phyloP scores from a whole-genome alignment of 2,888 invertebrate species.

The Rhingia rostrata region DNA sequence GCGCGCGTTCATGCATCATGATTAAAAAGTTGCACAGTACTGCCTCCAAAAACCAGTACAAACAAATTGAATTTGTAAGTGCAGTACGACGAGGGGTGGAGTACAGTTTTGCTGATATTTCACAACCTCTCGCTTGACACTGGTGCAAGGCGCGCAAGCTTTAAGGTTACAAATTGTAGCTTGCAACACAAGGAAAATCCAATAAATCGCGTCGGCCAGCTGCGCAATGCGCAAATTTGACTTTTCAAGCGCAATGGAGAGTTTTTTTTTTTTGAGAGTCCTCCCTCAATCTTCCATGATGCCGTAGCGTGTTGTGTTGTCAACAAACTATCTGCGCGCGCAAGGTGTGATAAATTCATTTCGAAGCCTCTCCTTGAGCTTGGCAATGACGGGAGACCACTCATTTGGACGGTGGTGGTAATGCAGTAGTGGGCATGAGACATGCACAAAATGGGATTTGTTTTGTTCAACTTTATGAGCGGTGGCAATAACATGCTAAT shows the following conservation, averaged over 20 bases:
- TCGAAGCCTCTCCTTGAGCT: slow-evolving; percentile 34
- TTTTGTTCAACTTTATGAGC: slow-evolving; percentile 2
- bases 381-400: slow-evolving; percentile 39
- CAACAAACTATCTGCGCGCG: slow-evolving; percentile 9
- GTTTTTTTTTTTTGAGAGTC: slow-evolving; percentile 27
- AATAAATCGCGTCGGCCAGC: slow-evolving; percentile 17
- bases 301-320: neutral
- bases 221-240: neutral
- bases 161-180: slow-evolving; percentile 52
- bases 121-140: slow-evolving; percentile 45
- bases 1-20: slow-evolving; percentile 70
- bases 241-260: slow-evolving; percentile 40
- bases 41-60: slow-evolving; percentile 27
- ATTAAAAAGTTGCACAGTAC: slow-evolving; percentile 54
- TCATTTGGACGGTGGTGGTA: slow-evolving; percentile 5
- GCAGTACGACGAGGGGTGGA: neutral
- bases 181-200: slow-evolving; percentile 47
- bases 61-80: slow-evolving; percentile 66
- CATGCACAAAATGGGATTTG: neutral
- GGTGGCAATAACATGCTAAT: slow-evolving; percentile 33
- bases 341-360: slow-evolving; percentile 65
- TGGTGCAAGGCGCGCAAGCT: slow-evolving; percentile 25
- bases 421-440: slow-evolving; percentile 1
- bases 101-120: slow-evolving; percentile 32
- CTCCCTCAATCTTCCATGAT: neutral